These are phyloP conservation scores for Halocaridina rubra DNA, from an alignment of 2,888 invertebrate genomes.

Conservation along the genomic window DNA sequence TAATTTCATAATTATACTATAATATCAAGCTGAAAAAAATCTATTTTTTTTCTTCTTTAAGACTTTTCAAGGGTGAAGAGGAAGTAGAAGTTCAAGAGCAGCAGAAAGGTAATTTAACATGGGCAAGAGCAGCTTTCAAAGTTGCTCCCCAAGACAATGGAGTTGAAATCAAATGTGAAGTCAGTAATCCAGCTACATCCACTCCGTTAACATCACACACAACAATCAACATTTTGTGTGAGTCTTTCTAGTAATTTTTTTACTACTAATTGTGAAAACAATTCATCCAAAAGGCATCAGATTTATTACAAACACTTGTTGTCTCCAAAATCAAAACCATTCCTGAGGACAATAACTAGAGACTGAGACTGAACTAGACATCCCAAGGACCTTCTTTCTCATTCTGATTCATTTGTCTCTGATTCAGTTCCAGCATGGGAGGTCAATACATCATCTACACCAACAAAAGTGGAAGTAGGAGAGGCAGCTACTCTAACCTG, in stretches of 20 bases:
- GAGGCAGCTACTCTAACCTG: slow-evolving; percentile 28
- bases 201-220: slow-evolving; percentile 27
- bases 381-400: not conserved
- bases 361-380: too few species aligned
- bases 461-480: slow-evolving; percentile 14
- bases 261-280: too few species aligned
- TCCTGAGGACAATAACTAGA: too few species aligned
- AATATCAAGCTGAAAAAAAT: too few species aligned
- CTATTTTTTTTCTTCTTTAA: too few species aligned
- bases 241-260: too few species aligned
- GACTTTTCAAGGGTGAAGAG: slow-evolving; percentile 26
- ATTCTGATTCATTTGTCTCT: not conserved
- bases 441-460: slow-evolving; percentile 10
- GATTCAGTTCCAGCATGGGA: slow-evolving; percentile 30
- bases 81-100: slow-evolving; percentile 10
- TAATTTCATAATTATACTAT: too few species aligned
- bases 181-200: slow-evolving; percentile 33
- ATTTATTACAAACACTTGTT: too few species aligned
- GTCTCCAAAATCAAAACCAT: too few species aligned
- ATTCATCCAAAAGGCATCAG: too few species aligned
- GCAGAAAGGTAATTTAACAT: slow-evolving; percentile 3
- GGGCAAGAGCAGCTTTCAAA: slow-evolving; percentile 4
- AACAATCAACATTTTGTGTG: slow-evolving; percentile 24
- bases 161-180: slow-evolving; percentile 27
- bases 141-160: slow-evolving; percentile 33